A percentile compares a stretch with the other conserved stretches of the same genome.
Conservation (phyloP, 2,113 vertebrate genomes). For the Chunga burmeisteri region DNA sequence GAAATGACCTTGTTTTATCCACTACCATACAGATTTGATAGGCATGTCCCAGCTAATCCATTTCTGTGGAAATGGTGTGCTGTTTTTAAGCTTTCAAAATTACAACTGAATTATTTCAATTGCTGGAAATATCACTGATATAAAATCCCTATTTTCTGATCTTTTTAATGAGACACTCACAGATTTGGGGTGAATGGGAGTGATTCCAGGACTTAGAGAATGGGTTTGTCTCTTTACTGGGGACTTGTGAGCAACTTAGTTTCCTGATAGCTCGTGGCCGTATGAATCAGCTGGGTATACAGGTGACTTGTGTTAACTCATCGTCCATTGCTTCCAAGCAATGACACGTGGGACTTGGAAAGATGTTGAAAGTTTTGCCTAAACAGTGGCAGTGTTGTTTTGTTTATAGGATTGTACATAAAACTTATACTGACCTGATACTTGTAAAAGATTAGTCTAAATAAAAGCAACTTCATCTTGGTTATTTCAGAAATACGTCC, state of each 20-base stretch:
- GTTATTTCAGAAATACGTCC: neutral
- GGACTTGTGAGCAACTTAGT: neutral
- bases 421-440: neutral
- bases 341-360: neutral
- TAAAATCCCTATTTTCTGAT: neutral
- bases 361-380: neutral
- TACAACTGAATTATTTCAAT: neutral
- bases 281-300: neutral
- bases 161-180: neutral
- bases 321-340: neutral
- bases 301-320: no score
- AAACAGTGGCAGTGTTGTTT: neutral
- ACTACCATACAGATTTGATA: neutral
- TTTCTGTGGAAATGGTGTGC: neutral
- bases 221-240: neutral
- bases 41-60: neutral
- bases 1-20: neutral
- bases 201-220: neutral
- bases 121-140: neutral
- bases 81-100: neutral
- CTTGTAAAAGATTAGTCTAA: neutral
- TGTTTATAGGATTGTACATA: neutral
- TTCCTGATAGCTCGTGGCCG: neutral
- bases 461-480: neutral
- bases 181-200: neutral